phyloP scores from a whole-genome alignment of 2,113 vertebrate species.

The Bujurquina vittata region DNA sequence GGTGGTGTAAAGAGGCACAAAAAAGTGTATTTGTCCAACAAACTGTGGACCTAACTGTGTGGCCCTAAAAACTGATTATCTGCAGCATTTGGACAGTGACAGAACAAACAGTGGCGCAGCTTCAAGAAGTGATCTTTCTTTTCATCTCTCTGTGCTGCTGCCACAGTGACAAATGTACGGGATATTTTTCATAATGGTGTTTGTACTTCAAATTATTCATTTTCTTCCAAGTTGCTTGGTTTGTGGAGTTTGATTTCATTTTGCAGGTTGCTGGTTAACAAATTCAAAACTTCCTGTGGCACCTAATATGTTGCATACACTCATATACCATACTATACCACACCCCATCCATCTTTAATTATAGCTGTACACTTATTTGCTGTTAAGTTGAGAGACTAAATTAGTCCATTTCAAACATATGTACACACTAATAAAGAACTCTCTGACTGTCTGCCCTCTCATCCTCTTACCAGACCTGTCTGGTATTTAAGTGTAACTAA shows the following conservation, averaged over 20 bases:
- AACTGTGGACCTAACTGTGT: neutral
- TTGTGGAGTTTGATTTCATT: neutral
- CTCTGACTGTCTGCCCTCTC: slow-evolving; percentile 35
- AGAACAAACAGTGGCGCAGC: neutral
- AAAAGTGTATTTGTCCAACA: neutral
- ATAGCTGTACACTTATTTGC: neutral
- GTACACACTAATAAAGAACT: slow-evolving; percentile 20
- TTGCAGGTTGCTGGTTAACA: neutral
- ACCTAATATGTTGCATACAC: neutral
- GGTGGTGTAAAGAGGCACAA: too few species aligned
- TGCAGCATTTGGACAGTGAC: neutral
- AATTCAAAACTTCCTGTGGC: neutral
- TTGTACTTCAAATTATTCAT: neutral
- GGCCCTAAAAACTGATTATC: neutral
- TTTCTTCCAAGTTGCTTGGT: neutral
- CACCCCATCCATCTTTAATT: neutral
- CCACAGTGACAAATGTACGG: neutral
- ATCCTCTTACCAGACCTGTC: slow-evolving; percentile 6
- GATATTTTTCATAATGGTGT: neutral
- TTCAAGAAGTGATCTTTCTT: neutral
- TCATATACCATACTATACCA: too few species aligned
- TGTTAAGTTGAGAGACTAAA: slow-evolving; percentile 1
- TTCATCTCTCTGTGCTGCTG: neutral
- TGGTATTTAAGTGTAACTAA: slow-evolving; percentile 27
- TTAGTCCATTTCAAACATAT: slow-evolving; percentile 15